phyloP scores from a whole-genome alignment of 2,888 invertebrate species.

The Hartigia nigra region DNA sequence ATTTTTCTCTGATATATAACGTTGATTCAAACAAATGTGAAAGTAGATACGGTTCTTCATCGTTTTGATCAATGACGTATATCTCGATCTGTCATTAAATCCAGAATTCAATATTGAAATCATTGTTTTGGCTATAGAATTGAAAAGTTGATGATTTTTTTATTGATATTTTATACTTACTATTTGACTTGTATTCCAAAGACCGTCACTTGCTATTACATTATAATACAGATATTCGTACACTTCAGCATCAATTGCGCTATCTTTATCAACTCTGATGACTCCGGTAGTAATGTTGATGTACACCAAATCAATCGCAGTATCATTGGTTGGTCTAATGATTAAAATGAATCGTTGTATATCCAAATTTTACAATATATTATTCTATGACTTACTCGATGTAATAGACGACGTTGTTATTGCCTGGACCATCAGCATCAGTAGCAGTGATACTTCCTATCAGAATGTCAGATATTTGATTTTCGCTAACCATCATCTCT shows the following conservation, averaged over 20 bases:
- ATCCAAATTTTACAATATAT: background rate
- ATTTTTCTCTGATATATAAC: constrained; percentile 69
- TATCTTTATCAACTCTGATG: constrained; percentile 66
- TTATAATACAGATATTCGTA: constrained; percentile 68
- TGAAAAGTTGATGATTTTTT: background rate
- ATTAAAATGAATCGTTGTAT: constrained; percentile 4
- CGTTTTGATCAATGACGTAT: constrained; percentile 72
- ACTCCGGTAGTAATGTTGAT: constrained; percentile 69
- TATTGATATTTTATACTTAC: constrained; percentile 54
- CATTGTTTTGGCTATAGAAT: background rate
- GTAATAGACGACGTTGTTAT: constrained; percentile 70
- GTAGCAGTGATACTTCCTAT: constrained; percentile 73
- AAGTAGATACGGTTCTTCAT: constrained; percentile 67
- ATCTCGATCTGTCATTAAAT: constrained; percentile 68
- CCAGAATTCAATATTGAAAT: background rate
- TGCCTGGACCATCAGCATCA: constrained; percentile 73
- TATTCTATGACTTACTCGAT: constrained; percentile 63
- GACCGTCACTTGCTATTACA: constrained; percentile 69
- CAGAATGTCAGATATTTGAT: constrained; percentile 65
- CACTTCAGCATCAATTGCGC: constrained; percentile 69
- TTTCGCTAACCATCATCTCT: constrained; percentile 69
- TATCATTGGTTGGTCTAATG: constrained; percentile 65
- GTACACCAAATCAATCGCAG: constrained; percentile 66
- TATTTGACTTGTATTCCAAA: constrained; percentile 62
- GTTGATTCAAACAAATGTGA: constrained; percentile 55